Base-by-base conservation (phyloP, 2,113 vertebrate species). In the Gadus chalcogrammus region DNA sequence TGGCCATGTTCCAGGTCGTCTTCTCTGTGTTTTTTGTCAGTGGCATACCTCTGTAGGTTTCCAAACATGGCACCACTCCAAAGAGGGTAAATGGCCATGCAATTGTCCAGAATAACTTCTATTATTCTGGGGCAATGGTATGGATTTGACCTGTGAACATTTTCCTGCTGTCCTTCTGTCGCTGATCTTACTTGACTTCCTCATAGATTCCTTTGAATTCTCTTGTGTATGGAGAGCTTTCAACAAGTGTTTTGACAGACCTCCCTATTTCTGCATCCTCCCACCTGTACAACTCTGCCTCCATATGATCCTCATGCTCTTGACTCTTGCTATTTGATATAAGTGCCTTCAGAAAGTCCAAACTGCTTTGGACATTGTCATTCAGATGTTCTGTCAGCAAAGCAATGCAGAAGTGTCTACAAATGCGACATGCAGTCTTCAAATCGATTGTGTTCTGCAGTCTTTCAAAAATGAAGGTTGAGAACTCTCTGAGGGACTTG, bases 381-480 rank as follows among this genome's bases (percentile, higher is more conserved):
- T 58, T 58, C n/a, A 58, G 55, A 58, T 58, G 55, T n/a, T 58
- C 15, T 58, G n/a, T n/a, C 55, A 58, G 55, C 15, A 58, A n/a
- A 58, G n/a, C 55, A 58, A 16, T 58, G 55, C 55, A 3, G n/a
- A 58, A 58, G 55, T 58, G 55, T n/a, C 55, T 58, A n/a, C 2
- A 58, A n/a, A 58, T 58, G 55, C n/a, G 55, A 58, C 55, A 58
- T 16, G 55, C 55, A 58, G 55, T 16, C 55, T 58, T 58, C 55
- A 58, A 58, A 58, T 58, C n/a, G 55, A 58, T n/a, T 58, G 55
- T 58, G 55, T 58, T 58, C 55, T 58, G 55, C 55, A 58, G 55
- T 58, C 55, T 58, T 15, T 6, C 55, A 58, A 58, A 58, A 58
- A 58, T n/a, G 55, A 58, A 58, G 55, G 55, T 58, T 58, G 55